phyloP scores from a whole-genome alignment of 2,888 invertebrate species.

The Pemphredon lugubris region DNA sequence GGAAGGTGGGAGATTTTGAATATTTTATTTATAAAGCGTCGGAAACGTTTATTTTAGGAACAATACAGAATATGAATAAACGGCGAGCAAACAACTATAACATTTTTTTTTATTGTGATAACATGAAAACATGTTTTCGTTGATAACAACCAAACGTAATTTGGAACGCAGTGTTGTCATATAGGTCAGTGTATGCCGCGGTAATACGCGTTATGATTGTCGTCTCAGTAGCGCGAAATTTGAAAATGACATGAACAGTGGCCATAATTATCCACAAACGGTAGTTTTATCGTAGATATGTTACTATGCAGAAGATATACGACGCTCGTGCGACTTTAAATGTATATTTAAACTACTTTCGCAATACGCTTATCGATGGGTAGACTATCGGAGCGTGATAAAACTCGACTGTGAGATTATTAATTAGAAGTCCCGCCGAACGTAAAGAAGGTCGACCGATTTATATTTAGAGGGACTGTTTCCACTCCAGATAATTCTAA shows the following conservation, averaged over 20 bases:
- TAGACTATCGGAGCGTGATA: constrained; percentile 44
- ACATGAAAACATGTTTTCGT: no score
- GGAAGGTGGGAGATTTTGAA: not conserved
- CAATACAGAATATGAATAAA: not conserved
- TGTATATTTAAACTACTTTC: constrained; percentile 50
- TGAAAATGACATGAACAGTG: no score
- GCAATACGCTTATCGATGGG: constrained; percentile 20
- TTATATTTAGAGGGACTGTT: not conserved
- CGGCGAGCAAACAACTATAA: no score
- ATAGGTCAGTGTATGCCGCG: no score
- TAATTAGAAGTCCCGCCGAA: constrained; percentile 23
- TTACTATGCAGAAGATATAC: constrained; percentile 21
- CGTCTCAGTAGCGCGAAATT: no score
- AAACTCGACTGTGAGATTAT: constrained; percentile 41
- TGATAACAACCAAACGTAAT: no score
- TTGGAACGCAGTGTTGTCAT: no score
- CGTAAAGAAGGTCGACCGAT: not conserved
- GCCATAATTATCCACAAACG: constrained; percentile 10
- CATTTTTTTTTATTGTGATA: no score
- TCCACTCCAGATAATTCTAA: no score
- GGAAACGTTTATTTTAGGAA: not conserved
- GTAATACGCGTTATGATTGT: no score
- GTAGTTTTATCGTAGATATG: constrained; percentile 13
- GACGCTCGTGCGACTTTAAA: constrained; percentile 43
- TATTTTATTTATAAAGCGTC: no score